Evolutionary conservation across 23 tunicate species (phyloP).

Genomic region (Botrylloides violaceus): DNA sequence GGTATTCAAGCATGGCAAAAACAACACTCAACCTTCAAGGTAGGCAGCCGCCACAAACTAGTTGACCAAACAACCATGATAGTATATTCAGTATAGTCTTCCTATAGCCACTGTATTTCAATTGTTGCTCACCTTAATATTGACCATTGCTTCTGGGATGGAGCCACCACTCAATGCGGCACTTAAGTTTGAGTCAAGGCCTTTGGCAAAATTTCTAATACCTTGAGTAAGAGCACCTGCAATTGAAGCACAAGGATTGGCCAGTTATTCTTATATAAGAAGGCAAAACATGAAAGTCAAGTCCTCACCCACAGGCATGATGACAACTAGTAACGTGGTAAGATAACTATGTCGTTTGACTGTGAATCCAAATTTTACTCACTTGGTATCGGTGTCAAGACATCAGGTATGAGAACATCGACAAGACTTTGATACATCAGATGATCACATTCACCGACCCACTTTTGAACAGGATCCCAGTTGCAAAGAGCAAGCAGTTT

Average conservation of each 20-base stretch:
- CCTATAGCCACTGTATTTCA: too few species aligned
- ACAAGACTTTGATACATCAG: constrained; percentile 88
- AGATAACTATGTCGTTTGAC: too few species aligned
- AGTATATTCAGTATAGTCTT: too few species aligned
- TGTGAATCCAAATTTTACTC: constrained; percentile 31
- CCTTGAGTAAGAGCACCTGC: constrained; percentile 89
- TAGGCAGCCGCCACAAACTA: too few species aligned
- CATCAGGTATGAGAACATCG: constrained; percentile 97
- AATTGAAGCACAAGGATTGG: too few species aligned
- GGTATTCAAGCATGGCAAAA: too few species aligned
- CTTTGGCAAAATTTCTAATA: constrained; percentile 87
- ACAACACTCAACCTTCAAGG: too few species aligned
- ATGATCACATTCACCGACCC: constrained; percentile 94
- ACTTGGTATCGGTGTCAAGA: constrained; percentile 93
- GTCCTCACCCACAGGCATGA: too few species aligned
- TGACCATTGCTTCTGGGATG: constrained; percentile 39
- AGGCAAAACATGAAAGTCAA: too few species aligned
- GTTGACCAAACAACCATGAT: too few species aligned
- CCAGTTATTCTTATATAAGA: too few species aligned
- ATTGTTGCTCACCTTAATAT: constrained; percentile 46
- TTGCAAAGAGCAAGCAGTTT: constrained; percentile 57
- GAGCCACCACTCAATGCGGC: constrained; percentile 40
- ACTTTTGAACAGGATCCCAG: constrained; percentile 70
- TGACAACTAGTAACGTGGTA: too few species aligned
- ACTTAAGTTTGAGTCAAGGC: constrained; percentile 48